Evolutionary conservation across 1,140 invertebrate genomes (phyloP).

Genomic region (Zaprionus kolodkinae): DNA sequence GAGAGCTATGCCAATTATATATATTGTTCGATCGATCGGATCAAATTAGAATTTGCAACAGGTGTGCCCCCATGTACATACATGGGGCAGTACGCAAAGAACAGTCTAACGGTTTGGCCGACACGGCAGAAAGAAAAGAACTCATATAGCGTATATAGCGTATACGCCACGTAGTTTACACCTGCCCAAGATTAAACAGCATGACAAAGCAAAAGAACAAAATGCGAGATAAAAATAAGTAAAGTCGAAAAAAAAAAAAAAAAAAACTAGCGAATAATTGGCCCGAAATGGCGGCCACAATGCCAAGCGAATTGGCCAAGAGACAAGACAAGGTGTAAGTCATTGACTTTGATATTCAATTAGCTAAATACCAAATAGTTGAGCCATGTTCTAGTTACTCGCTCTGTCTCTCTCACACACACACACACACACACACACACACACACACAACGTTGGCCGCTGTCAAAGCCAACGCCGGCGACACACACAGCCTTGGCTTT

Average conservation of each 20-base stretch:
- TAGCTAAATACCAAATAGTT: slow-evolving; percentile 72
- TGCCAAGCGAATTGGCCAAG: slow-evolving; percentile 62
- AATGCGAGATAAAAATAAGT: background rate
- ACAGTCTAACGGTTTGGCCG: slow-evolving; percentile 69
- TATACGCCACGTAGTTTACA: slow-evolving; percentile 20
- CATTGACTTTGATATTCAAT: slow-evolving; percentile 82
- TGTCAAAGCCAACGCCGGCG: slow-evolving; percentile 71
- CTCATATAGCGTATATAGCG: slow-evolving; percentile 30
- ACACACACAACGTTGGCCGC: slow-evolving; percentile 16
- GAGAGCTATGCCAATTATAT: slow-evolving; percentile 65
- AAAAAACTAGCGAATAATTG: slow-evolving; percentile 62
- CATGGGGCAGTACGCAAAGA: slow-evolving; percentile 30
- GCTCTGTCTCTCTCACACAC: background rate
- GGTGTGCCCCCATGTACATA: slow-evolving; percentile 54
- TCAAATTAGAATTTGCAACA: slow-evolving; percentile 76
- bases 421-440: no score
- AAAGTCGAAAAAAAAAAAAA: no score
- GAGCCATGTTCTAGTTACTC: slow-evolving; percentile 32
- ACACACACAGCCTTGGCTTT: slow-evolving; percentile 63
- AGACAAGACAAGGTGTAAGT: slow-evolving; percentile 70
- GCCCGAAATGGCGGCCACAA: slow-evolving; percentile 69
- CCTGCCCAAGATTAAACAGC: slow-evolving; percentile 57
- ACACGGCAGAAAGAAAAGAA: slow-evolving; percentile 4
- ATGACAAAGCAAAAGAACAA: slow-evolving; percentile 18
- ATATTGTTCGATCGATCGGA: slow-evolving; percentile 68